phyloP scores from a whole-genome alignment of 2,797 vertebrate genomes.

The Spheniscus humboldti region DNA sequence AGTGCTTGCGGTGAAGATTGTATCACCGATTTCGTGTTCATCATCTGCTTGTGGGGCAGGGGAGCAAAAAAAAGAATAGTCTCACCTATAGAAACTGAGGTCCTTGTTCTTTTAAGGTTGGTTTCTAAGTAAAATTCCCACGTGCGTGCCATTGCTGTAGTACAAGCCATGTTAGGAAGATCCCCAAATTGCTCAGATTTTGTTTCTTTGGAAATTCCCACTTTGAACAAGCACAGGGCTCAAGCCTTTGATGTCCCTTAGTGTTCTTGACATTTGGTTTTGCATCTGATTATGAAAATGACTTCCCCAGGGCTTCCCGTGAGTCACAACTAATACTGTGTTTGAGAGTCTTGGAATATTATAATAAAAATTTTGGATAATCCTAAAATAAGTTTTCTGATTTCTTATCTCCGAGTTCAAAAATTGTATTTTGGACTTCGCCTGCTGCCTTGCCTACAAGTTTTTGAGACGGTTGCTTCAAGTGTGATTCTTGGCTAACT shows the following conservation, averaged over 20 bases:
- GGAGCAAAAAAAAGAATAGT: background rate
- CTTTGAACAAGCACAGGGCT: background rate
- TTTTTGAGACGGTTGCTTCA: background rate
- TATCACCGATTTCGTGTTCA: background rate
- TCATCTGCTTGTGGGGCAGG: background rate
- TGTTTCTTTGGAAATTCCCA: background rate
- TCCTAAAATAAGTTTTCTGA: background rate
- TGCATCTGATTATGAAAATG: background rate
- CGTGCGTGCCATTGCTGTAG: rapidly evolving
- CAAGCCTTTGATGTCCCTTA: background rate
- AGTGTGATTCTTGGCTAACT: background rate
- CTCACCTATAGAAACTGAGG: background rate
- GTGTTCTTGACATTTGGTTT: background rate
- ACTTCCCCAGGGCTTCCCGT: background rate
- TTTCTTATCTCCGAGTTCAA: background rate
- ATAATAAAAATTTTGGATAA: background rate
- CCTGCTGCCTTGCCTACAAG: background rate
- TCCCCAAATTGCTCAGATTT: background rate
- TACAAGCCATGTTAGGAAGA: background rate
- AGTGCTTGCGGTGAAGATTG: background rate
- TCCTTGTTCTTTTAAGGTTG: background rate
- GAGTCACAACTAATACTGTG: background rate
- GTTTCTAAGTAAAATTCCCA: background rate
- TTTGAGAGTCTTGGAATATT: background rate
- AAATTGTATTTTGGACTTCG: background rate